Evolutionary conservation across 2,113 vertebrate species (phyloP).

Genomic region (Kobus ellipsiprymnus): DNA sequence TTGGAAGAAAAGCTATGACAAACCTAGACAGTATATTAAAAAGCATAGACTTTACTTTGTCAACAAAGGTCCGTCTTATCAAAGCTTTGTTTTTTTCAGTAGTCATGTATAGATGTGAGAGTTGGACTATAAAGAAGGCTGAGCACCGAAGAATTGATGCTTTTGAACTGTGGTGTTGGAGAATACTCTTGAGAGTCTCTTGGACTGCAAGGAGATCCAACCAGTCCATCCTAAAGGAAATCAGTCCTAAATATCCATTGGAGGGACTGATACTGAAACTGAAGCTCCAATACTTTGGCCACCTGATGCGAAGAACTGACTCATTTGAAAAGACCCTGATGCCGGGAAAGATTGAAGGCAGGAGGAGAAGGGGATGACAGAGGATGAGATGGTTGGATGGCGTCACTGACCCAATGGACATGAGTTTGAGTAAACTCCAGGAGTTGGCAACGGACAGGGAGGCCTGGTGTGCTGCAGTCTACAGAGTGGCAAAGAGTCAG

Average conservation of each 20-base stretch:
- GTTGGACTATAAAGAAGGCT: neutral
- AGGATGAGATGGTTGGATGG: neutral
- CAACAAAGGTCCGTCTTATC: neutral
- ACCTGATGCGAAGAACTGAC: fast-evolving
- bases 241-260: neutral
- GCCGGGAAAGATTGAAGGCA: neutral
- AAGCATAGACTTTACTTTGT: neutral
- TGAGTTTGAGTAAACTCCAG: neutral
- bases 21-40: neutral
- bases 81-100: neutral
- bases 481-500: neutral
- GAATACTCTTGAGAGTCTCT: neutral
- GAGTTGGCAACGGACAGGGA: neutral
- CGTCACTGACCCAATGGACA: neutral
- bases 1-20: neutral
- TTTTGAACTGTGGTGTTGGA: neutral
- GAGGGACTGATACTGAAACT: neutral
- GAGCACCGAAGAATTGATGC: neutral
- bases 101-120: neutral
- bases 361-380: neutral
- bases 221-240: neutral
- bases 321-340: neutral
- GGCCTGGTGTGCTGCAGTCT: neutral
- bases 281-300: neutral
- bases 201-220: neutral